Evolutionary conservation across 2,797 vertebrate genomes (phyloP).

Genomic region (Melanogrammus aeglefinus): DNA sequence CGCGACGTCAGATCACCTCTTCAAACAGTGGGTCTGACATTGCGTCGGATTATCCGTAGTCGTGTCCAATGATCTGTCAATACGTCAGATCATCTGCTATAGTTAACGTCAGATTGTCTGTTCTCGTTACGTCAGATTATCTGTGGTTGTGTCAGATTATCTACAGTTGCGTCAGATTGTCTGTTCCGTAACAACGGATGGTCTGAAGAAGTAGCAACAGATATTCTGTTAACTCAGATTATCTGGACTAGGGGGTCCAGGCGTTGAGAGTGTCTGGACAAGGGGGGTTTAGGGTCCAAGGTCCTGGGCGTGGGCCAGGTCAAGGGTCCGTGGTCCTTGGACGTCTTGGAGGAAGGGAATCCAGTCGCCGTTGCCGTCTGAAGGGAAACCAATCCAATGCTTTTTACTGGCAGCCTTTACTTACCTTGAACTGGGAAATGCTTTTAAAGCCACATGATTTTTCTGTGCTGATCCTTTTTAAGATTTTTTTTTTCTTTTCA

Average conservation of each 20-base stretch:
- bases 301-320: neutral
- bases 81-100: neutral
- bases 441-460: neutral
- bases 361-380: conserved; percentile 30
- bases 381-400: conserved; percentile 49
- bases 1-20: neutral
- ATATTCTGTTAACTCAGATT: neutral
- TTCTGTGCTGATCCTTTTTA: neutral
- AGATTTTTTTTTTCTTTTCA: neutral
- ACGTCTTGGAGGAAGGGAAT: neutral
- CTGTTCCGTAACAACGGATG: neutral
- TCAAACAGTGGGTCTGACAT: too few species aligned
- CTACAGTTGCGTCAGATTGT: neutral
- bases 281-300: neutral
- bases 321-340: neutral
- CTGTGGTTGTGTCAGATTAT: too few species aligned
- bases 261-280: neutral
- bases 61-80: too few species aligned
- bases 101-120: too few species aligned
- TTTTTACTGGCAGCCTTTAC: conserved; percentile 33
- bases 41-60: too few species aligned
- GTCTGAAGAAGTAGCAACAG: neutral
- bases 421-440: conserved; percentile 6
- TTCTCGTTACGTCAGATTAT: too few species aligned
- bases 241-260: neutral